phyloP scores from a whole-genome alignment of 1,140 invertebrate genomes.

The Lepidurus packardi region DNA sequence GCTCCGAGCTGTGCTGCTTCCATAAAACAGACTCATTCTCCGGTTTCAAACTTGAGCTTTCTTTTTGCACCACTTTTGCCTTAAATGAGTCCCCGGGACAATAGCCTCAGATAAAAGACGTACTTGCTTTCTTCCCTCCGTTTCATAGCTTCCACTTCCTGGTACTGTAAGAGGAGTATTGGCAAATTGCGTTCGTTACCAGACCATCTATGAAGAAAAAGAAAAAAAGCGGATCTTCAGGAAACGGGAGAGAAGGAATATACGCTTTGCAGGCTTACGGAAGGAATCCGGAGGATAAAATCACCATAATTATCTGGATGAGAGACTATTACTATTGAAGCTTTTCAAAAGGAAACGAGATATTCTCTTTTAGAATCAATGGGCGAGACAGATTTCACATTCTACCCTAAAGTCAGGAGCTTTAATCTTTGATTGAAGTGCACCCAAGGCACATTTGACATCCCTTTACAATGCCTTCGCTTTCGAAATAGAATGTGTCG shows the following conservation, averaged over 20 bases:
- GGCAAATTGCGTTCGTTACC: background rate
- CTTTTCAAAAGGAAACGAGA: no score
- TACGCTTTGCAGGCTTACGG: background rate
- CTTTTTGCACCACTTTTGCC: background rate
- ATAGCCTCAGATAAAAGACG: background rate
- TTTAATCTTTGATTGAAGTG: background rate
- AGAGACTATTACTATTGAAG: no score
- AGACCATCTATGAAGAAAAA: background rate
- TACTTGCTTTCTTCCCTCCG: background rate
- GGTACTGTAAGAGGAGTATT: background rate
- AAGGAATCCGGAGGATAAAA: no score
- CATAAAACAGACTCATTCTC: conserved; percentile 10
- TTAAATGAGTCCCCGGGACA: conserved; percentile 4
- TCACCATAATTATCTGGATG: no score
- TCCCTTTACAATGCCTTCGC: background rate
- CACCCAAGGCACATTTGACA: background rate
- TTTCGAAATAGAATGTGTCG: background rate
- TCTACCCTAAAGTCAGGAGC: background rate
- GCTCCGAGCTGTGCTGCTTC: background rate
- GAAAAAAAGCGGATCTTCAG: background rate
- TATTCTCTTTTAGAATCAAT: no score
- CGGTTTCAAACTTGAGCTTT: conserved; percentile 9
- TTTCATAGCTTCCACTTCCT: background rate
- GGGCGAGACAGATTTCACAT: no score
- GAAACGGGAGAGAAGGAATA: background rate